phyloP scores from a whole-genome alignment of 2,888 invertebrate species.

The Serripes groenlandicus region DNA sequence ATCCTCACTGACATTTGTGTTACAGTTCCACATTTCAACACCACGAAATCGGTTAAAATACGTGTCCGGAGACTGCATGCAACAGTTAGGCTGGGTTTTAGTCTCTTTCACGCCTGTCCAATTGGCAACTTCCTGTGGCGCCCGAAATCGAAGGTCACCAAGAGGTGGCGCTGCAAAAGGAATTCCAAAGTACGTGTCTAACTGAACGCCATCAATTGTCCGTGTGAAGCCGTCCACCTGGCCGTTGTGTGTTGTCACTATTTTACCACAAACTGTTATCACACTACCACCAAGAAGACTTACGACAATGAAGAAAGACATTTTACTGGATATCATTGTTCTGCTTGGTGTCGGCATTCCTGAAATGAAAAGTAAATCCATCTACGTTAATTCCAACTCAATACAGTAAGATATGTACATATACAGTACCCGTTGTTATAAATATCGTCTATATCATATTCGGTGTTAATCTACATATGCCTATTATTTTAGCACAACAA shows the following conservation, averaged over 20 bases:
- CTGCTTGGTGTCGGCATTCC: too few species aligned
- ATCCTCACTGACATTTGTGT: slow-evolving; percentile 97
- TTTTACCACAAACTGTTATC: slow-evolving; percentile 2
- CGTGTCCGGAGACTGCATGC: slow-evolving; percentile 94
- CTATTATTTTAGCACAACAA: too few species aligned
- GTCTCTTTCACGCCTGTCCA: slow-evolving; percentile 96
- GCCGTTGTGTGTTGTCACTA: slow-evolving; percentile 53
- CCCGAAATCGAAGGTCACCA: slow-evolving; percentile 92
- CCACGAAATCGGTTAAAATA: slow-evolving; percentile 96
- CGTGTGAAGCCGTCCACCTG: slow-evolving; percentile 48
- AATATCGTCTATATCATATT: too few species aligned
- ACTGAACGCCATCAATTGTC: slow-evolving; percentile 78
- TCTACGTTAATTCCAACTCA: too few species aligned
- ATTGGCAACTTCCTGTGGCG: slow-evolving; percentile 94
- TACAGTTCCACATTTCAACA: slow-evolving; percentile 99
- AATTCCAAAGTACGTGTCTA: slow-evolving; percentile 95
- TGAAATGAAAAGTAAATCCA: too few species aligned
- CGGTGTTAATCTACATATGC: too few species aligned
- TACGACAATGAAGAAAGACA: background rate
- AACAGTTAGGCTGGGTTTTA: slow-evolving; percentile 93
- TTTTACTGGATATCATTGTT: too few species aligned
- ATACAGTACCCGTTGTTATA: too few species aligned
- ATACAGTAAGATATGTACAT: too few species aligned
- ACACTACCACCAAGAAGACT: background rate
- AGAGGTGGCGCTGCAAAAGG: slow-evolving; percentile 97